These are phyloP conservation scores for Drymodes brunneopygia DNA, from an alignment of 2,113 vertebrate genomes.

Conservation along the genomic window DNA sequence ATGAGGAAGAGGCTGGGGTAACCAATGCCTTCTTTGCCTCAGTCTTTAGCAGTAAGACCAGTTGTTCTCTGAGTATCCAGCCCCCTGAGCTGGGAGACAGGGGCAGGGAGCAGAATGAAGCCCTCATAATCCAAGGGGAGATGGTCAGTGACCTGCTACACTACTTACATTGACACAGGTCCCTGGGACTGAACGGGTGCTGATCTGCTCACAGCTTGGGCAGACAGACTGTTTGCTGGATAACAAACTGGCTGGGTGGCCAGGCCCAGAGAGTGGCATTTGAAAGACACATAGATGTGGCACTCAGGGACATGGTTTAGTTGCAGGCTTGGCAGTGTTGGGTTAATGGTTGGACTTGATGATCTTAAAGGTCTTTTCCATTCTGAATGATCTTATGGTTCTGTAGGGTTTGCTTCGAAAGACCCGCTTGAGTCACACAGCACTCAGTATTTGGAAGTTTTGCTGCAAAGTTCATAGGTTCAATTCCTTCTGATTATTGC, in stretches of 20 bases:
- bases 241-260: background rate
- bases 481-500: background rate
- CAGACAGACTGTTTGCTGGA: accelerated
- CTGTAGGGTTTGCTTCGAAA: background rate
- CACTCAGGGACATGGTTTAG: no score
- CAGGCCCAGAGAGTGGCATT: accelerated
- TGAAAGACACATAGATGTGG: background rate
- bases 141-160: background rate
- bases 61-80: background rate
- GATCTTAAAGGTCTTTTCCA: background rate
- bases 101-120: background rate
- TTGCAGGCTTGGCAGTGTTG: background rate
- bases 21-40: background rate
- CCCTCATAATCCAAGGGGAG: background rate
- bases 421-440: background rate
- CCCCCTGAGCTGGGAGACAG: background rate
- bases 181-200: accelerated
- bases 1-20: background rate
- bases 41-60: background rate
- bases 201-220: background rate
- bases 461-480: background rate
- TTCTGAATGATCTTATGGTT: background rate
- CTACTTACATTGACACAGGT: background rate
- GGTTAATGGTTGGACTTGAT: background rate
- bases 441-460: background rate